Conservation (phyloP, 2,888 invertebrate genomes). For the Oxystoma pomonae region DNA sequence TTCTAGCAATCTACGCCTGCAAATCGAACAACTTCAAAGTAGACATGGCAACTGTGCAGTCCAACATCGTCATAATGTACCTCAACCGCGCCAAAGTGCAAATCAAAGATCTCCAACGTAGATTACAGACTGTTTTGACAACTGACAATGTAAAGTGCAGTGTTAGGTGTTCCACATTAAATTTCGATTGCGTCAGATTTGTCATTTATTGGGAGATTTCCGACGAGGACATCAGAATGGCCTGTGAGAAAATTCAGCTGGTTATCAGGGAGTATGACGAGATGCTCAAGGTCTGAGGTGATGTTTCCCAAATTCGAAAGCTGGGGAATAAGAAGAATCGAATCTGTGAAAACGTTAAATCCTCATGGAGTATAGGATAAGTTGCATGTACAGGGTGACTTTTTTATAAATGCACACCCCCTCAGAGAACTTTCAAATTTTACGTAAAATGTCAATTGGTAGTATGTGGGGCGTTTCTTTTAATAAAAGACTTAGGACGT, state of each 20-base stretch:
- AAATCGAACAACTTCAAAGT: conserved; percentile 61
- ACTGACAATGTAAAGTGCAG: conserved; percentile 52
- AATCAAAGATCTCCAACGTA: conserved; percentile 53
- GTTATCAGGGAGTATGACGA: conserved; percentile 61
- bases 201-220: conserved; percentile 69
- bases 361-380: too few relatives aligned
- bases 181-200: conserved; percentile 59
- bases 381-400: too few relatives aligned
- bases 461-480: too few relatives aligned
- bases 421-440: too few relatives aligned
- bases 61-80: conserved; percentile 71
- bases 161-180: conserved; percentile 59
- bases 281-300: conserved; percentile 22
- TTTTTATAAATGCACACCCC: too few relatives aligned
- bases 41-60: conserved; percentile 60
- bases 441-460: too few relatives aligned
- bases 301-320: too few relatives aligned
- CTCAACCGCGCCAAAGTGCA: conserved; percentile 51
- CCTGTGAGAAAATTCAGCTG: conserved; percentile 66
- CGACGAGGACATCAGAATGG: conserved; percentile 62
- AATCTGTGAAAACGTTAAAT: too few relatives aligned
- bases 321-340: too few relatives aligned
- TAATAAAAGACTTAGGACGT: too few relatives aligned
- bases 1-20: conserved; percentile 58
- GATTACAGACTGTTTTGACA: conserved; percentile 50